Evolutionary conservation across 2,888 invertebrate genomes (phyloP).

Genomic region (Balanococcus diminutus): DNA sequence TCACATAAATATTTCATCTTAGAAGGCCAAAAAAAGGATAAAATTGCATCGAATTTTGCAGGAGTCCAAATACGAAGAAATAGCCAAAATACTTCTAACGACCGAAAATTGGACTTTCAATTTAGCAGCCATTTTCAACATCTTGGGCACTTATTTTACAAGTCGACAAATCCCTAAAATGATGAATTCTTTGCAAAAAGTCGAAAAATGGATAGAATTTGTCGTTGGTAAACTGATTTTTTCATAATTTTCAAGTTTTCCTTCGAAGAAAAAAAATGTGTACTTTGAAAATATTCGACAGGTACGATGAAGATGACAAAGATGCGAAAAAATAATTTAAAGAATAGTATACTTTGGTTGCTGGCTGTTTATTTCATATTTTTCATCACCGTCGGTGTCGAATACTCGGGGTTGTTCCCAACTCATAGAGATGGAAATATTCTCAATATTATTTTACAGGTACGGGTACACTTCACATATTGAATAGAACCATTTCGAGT

Average conservation of each 20-base stretch:
- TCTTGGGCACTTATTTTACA: background rate
- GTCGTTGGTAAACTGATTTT: background rate
- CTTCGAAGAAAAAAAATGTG: background rate
- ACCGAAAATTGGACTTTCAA: constrained; percentile 50
- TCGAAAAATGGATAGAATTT: constrained; percentile 25
- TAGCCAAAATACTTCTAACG: constrained; percentile 26
- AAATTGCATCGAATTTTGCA: background rate
- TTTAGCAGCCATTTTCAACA: constrained; percentile 30
- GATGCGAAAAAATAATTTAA: background rate
- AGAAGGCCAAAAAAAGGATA: background rate
- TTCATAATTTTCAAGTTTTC: background rate
- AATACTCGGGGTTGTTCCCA: constrained; percentile 21
- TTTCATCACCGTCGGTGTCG: constrained; percentile 1
- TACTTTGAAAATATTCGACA: too few relatives aligned
- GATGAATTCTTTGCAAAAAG: background rate
- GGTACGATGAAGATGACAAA: background rate
- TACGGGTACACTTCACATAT: background rate
- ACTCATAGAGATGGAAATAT: constrained; percentile 23
- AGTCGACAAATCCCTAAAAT: background rate
- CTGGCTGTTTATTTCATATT: background rate
- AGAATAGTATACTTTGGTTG: constrained; percentile 1
- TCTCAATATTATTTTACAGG: constrained; percentile 46
- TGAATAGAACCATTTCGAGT: too few relatives aligned
- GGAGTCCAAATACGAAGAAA: constrained; percentile 45
- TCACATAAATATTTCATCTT: background rate